phyloP scores from a whole-genome alignment of 2,888 invertebrate species.

The Vannuccia rotundouncinata region DNA sequence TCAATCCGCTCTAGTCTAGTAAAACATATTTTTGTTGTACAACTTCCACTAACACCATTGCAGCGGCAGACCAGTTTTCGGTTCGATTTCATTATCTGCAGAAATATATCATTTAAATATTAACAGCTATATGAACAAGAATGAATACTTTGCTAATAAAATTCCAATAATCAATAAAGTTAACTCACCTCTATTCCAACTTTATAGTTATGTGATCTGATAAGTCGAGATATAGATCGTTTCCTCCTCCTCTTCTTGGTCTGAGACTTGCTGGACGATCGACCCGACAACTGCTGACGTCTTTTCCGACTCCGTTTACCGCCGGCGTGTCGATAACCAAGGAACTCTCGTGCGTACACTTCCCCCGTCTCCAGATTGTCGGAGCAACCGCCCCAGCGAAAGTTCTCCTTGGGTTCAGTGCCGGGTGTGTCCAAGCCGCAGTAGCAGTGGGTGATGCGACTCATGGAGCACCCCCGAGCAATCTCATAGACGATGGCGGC shows the following conservation, averaged over 20 bases:
- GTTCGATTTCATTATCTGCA: slow-evolving; percentile 25
- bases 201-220: slow-evolving; percentile 31
- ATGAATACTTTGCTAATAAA: slow-evolving; percentile 9
- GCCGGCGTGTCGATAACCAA: slow-evolving; percentile 22
- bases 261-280: background rate
- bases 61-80: slow-evolving; percentile 30
- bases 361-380: slow-evolving; percentile 31
- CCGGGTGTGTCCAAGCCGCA: slow-evolving; percentile 4
- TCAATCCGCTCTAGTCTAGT: slow-evolving; percentile 27
- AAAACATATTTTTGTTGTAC: slow-evolving; percentile 31
- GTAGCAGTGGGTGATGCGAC: slow-evolving; percentile 32
- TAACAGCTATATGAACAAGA: background rate
- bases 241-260: background rate
- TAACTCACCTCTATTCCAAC: slow-evolving; percentile 28
- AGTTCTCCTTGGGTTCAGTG: background rate
- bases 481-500: slow-evolving; percentile 60
- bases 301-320: slow-evolving; percentile 9
- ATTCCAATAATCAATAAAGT: background rate
- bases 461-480: slow-evolving; percentile 35
- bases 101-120: background rate
- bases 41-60: slow-evolving; percentile 35
- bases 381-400: slow-evolving; percentile 30
- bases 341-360: slow-evolving; percentile 19
- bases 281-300: background rate
- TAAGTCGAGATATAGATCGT: background rate